Conservation (phyloP, 37 sponge, comb jelly and placozoan genomes). For the Geodia barretti region DNA sequence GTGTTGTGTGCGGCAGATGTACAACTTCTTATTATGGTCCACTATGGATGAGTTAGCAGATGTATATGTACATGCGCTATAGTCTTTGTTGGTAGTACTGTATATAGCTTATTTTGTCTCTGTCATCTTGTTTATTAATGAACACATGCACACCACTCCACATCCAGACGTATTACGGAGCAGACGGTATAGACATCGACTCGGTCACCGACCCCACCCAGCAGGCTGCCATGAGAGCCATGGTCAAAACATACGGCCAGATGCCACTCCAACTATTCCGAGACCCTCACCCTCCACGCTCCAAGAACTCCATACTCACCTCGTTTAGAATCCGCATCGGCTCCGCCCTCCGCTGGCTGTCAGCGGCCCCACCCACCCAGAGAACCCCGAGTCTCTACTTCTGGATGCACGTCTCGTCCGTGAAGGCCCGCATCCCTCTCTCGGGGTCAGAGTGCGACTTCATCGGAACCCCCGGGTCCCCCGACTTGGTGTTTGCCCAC, state of each 20-base stretch:
- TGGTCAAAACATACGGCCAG: constrained; percentile 96
- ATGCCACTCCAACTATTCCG: constrained; percentile 93
- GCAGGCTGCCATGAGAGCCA: constrained; percentile 73
- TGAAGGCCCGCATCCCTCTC: constrained; percentile 9
- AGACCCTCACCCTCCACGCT: constrained; percentile 83
- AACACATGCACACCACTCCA: neutral
- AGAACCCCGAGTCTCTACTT: constrained; percentile 24
- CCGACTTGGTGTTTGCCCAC: constrained; percentile 26
- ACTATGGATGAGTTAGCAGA: too few relatives aligned
- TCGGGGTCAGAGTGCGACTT: constrained; percentile 58
- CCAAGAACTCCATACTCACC: constrained; percentile 41
- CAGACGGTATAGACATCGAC: constrained; percentile 78
- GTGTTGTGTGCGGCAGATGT: too few relatives aligned
- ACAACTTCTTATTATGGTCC: too few relatives aligned
- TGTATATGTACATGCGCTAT: neutral
- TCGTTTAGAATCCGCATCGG: constrained; percentile 59
- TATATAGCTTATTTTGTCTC: neutral
- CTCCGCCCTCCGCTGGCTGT: constrained; percentile 31
- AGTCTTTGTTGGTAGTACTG: too few relatives aligned
- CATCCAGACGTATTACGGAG: constrained; percentile 83
- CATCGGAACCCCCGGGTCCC: constrained; percentile 33
- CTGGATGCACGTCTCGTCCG: constrained; percentile 38
- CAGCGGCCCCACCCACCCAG: constrained; percentile 10
- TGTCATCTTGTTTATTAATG: too few relatives aligned
- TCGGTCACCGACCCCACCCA: constrained; percentile 67